These are phyloP conservation scores for Amphiprion percula DNA, from an alignment of 2,113 vertebrate species.

Conservation along the genomic window DNA sequence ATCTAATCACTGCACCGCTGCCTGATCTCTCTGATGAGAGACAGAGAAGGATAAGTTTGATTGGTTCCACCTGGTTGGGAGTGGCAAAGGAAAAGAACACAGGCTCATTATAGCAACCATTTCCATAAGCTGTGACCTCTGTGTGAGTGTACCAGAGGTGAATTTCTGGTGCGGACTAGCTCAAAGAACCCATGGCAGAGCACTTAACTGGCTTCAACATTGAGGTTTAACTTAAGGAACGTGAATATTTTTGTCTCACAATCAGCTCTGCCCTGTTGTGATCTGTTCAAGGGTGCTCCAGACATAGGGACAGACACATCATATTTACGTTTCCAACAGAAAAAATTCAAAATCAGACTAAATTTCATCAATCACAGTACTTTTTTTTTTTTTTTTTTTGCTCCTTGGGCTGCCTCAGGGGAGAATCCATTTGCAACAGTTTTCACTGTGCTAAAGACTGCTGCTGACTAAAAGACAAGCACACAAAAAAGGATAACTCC, in stretches of 20 bases:
- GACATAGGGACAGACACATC: slow-evolving; percentile 23
- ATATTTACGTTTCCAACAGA: slow-evolving; percentile 17
- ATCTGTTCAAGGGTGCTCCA: slow-evolving; percentile 5
- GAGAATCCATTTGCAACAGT: slow-evolving; percentile 46
- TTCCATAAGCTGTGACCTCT: too few relatives aligned
- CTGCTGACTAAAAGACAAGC: slow-evolving; percentile 33
- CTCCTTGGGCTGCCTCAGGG: slow-evolving; percentile 22
- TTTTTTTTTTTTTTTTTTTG: slow-evolving; percentile 3
- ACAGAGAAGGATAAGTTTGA: slow-evolving; percentile 26
- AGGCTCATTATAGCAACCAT: neutral
- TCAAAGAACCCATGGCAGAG: slow-evolving; percentile 7
- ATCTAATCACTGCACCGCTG: neutral
- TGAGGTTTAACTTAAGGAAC: slow-evolving; percentile 6
- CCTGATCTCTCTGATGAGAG: slow-evolving; percentile 5
- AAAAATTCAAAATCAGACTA: slow-evolving; percentile 13
- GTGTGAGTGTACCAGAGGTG: slow-evolving; percentile 1
- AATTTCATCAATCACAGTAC: slow-evolving; percentile 39
- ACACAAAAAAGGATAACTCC: slow-evolving; percentile 44
- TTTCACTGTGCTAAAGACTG: slow-evolving; percentile 48
- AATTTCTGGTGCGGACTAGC: slow-evolving; percentile 4
- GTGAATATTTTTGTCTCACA: neutral
- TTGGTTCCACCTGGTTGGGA: slow-evolving; percentile 55
- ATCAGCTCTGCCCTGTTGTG: slow-evolving; percentile 1
- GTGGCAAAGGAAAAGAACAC: slow-evolving; percentile 39
- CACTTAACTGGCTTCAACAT: neutral